Conservation (phyloP, 2,888 invertebrate species). For the Drosophila melanosoma region DNA sequence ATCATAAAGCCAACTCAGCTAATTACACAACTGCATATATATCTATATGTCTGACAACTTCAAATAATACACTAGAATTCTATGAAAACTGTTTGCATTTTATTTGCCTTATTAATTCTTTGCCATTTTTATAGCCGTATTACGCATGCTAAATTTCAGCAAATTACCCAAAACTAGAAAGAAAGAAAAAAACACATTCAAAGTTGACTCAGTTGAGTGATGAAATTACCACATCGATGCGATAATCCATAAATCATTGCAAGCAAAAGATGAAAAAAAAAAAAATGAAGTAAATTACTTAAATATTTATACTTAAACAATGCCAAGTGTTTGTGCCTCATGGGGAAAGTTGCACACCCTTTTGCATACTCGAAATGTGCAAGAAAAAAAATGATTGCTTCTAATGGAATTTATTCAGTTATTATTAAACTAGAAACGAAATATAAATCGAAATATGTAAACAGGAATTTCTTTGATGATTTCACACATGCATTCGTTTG, state of each 20-base stretch:
- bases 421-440: background rate
- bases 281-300: no score
- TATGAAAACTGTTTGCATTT: background rate
- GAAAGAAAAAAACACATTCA: background rate
- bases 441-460: background rate
- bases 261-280: background rate
- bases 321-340: background rate
- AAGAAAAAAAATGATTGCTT: no score
- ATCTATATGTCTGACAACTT: background rate
- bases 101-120: background rate
- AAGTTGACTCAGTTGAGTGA: background rate
- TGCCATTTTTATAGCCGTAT: background rate
- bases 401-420: no score
- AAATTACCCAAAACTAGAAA: background rate
- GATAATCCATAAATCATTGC: background rate
- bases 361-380: no score
- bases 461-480: background rate
- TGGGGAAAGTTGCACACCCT: background rate
- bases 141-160: background rate
- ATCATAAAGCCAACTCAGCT: constrained; percentile 6
- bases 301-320: background rate
- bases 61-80: background rate
- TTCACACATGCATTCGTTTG: background rate
- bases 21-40: constrained; percentile 11
- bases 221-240: background rate